A percentile compares a stretch with the other conserved stretches of the same genome.
phyloP scores from a whole-genome alignment of 2,113 vertebrate species.

The Pachycephala philippinensis region DNA sequence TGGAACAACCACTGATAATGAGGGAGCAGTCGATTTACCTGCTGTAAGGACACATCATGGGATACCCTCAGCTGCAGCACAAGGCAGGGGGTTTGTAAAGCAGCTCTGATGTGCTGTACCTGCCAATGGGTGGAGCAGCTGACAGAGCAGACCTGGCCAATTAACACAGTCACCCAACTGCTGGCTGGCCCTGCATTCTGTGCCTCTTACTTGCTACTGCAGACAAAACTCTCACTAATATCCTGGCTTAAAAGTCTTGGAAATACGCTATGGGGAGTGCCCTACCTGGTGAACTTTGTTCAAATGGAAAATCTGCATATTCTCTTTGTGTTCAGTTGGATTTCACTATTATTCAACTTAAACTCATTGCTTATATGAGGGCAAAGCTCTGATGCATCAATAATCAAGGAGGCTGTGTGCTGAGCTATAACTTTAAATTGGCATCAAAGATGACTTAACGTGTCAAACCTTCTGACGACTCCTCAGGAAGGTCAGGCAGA shows the following conservation, averaged over 20 bases:
- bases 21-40: not conserved
- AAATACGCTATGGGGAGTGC: accelerated
- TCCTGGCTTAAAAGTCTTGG: not conserved
- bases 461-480: not conserved
- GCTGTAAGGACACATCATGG: not conserved
- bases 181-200: not conserved
- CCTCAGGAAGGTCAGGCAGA: conserved; percentile 42
- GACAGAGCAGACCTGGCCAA: not conserved
- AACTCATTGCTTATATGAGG: not conserved
- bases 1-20: not conserved
- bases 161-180: not conserved
- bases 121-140: not conserved
- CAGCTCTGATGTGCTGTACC: not conserved
- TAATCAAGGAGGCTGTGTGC: conserved; percentile 18
- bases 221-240: not conserved
- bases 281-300: not conserved
- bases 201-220: not conserved
- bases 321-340: not conserved
- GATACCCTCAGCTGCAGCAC: not conserved
- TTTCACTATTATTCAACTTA: not conserved
- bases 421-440: conserved; percentile 43
- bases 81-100: not conserved
- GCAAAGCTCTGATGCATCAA: conserved; percentile 9
- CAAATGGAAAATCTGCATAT: not conserved
- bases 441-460: conserved; percentile 31